Base-by-base conservation (phyloP, 2,797 vertebrate genomes). In the Pangasius krempfi region DNA sequence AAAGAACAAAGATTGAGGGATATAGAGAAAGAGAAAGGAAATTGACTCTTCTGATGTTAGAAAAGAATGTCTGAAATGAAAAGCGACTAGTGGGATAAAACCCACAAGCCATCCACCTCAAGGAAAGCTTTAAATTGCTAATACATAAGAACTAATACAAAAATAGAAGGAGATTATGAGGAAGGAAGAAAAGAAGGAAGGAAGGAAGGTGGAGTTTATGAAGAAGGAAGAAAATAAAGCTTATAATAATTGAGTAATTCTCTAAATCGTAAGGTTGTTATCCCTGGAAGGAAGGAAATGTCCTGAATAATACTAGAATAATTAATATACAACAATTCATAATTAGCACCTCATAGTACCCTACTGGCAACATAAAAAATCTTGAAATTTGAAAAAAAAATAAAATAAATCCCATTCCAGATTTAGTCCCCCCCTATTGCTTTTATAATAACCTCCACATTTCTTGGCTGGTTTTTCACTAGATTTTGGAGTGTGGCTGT, bases 391-490 rank as follows among this genome's bases (percentile, higher is more conserved):
- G 40, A 40, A 40, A 40, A 40, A 40, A 40, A 40, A 40, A 40
- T n/a, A n/a, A n/a, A n/a, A n/a, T n/a, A 40, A 40, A 40, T 40
- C 37, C 37, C 40, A 89, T 79, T 87, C 20, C 20, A 60, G 58
- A 60, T 60, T 22, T 60, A 7, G 58, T 40, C 40, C 40, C 40
- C 3, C 40, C 40, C 4, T n/a, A n/a, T 40, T 40, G 40, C 40
- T 40, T 40, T 40, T 40, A 40, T 40, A 40, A 40, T 5, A 40
- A 40, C 4, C 40, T 40, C 40, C 40, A 40, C 0, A 40, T 40
- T 5, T 40, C 40, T 40, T 4, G 40, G 40, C 40, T 40, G 40
- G 40, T 40, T 40, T 40, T 40, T 5, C 40, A 40, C 40, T 40
- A 5, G 40, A 44, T 44, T 44, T 44, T 44, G 40, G 40, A 44